Evolutionary conservation across 64 coral and sea anemone species (phyloP), one percentile per base, ranked within the genome.

Genomic region (Stichodactyla helianthus): DNA sequence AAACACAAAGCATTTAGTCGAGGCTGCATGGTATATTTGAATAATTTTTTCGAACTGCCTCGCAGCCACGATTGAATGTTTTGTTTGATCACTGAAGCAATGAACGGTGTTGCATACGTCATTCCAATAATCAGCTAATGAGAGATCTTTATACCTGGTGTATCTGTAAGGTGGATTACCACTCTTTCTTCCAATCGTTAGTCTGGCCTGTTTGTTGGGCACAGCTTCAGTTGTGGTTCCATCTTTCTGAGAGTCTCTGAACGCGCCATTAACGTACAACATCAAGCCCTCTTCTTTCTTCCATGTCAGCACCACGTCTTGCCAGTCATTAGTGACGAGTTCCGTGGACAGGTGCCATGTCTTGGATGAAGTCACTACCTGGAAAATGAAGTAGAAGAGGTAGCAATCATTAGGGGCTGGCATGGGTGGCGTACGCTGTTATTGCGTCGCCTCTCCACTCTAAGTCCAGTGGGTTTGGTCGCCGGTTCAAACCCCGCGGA

Each of bases 261-360:
- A 99, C 18, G 97, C 97, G 51, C 97, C 97, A 76, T 99, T 99
- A 5, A 99, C 91, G 62, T 95, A 99, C 35, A 99, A 50, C 86
- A 92, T 94, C 56, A 99, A 77, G 5, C 97, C 97, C 80, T 99
- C 90, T 61, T 92, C 97, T 71, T 94, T 94, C 44, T 99, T 99
- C 97, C 97, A 99, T 6, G 97, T 99, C 56, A 99, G 58, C 16
- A 92, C 97, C 0, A 99, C 71, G 67, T 99, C 97, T 55, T 95
- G 97, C 97, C 97, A 99, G 20, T 99, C 93, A 79, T 99, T 99
- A 44, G 85, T 99, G 35, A 91, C 93, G 16, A 99, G 88, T 16
- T 99, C 97, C 31, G 93, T 99, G 0, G 77, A 88, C 4, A 99
- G 85, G 54, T 99, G 88, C 97, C 97, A 99, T 56, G 86, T 89